phyloP scores from a whole-genome alignment of 2,797 vertebrate genomes.

The Danio kyathit region DNA sequence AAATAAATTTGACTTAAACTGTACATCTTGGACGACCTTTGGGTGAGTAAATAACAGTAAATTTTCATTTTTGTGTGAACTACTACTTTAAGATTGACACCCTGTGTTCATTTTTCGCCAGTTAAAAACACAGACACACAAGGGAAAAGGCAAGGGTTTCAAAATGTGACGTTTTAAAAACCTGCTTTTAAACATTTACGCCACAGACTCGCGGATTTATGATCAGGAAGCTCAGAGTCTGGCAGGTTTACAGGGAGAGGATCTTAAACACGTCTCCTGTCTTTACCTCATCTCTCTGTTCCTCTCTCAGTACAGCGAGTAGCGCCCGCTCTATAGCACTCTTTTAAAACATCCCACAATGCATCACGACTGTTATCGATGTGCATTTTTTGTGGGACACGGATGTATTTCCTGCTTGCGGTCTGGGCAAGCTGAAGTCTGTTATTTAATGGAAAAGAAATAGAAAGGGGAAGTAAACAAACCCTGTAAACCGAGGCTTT shows the following conservation, averaged over 20 bases:
- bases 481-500: slow-evolving; percentile 9
- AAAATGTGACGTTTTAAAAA: slow-evolving; percentile 64
- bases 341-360: slow-evolving; percentile 29
- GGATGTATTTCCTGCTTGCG: slow-evolving; percentile 31
- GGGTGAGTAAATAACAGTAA: too few relatives aligned
- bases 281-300: slow-evolving; percentile 41
- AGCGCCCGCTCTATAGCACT: background rate
- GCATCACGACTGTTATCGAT: slow-evolving; percentile 40
- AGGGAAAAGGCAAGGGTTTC: slow-evolving; percentile 47
- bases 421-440: slow-evolving; percentile 41
- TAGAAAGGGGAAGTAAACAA: slow-evolving; percentile 30
- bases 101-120: slow-evolving; percentile 21
- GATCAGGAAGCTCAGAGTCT: slow-evolving; percentile 44
- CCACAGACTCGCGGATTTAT: slow-evolving; percentile 59
- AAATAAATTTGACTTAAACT: too few relatives aligned
- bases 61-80: background rate
- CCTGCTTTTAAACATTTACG: slow-evolving; percentile 60
- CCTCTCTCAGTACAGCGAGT: slow-evolving; percentile 21
- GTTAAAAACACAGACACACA: slow-evolving; percentile 31
- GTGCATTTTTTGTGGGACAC: slow-evolving; percentile 28
- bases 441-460: slow-evolving; percentile 34
- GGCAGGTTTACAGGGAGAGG: slow-evolving; percentile 56
- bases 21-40: too few relatives aligned
- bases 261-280: slow-evolving; percentile 59
- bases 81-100: slow-evolving; percentile 31